Evolutionary conservation across 2,113 vertebrate genomes (phyloP).

Genomic region (Erythrocercus mccallii): DNA sequence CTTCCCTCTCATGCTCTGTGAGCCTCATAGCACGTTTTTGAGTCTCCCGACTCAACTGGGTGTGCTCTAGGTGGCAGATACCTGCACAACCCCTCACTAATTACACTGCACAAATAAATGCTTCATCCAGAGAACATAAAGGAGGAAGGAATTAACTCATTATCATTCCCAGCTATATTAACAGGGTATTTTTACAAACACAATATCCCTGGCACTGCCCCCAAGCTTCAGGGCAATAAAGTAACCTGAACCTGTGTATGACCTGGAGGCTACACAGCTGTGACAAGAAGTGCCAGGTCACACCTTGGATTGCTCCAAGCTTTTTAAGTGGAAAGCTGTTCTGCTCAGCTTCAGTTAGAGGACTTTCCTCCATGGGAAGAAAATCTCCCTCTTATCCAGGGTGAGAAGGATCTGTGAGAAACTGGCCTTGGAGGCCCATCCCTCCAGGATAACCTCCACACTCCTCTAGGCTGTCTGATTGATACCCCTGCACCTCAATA

Average conservation of each 20-base stretch:
- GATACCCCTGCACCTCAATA: accelerated
- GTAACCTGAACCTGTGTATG: background rate
- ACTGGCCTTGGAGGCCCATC: accelerated
- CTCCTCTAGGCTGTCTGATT: background rate
- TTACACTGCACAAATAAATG: background rate
- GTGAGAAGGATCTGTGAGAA: background rate
- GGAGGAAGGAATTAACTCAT: background rate
- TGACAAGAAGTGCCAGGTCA: background rate
- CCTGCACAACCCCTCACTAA: background rate
- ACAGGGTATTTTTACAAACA: background rate
- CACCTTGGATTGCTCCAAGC: background rate
- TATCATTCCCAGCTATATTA: background rate
- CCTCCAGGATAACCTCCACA: background rate
- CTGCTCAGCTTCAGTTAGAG: background rate
- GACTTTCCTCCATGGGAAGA: background rate
- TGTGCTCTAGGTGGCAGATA: background rate
- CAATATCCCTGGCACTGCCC: background rate
- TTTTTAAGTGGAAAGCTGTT: background rate
- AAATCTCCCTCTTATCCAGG: background rate
- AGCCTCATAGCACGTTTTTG: background rate
- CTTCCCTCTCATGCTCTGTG: background rate
- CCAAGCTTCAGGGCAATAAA: background rate
- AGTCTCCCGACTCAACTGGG: background rate
- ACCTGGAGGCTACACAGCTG: background rate
- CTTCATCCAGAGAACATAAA: background rate